Conservation (phyloP, 2,113 vertebrate genomes). For the Micronycteris hirsuta region DNA sequence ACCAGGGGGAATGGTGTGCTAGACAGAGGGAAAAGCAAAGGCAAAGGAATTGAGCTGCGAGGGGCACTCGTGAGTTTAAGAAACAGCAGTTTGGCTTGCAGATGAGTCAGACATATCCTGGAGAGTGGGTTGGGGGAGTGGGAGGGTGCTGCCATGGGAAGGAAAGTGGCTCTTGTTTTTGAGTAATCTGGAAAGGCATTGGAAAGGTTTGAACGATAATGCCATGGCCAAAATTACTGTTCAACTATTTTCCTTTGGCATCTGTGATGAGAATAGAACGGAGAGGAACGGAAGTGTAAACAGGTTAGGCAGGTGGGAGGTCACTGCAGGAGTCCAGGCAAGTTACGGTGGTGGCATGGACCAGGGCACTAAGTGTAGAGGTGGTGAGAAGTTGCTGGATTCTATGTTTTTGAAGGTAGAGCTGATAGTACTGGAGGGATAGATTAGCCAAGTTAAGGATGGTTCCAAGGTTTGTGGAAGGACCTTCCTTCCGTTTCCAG, state of each 20-base stretch:
- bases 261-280: background rate
- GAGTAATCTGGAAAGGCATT: background rate
- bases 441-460: background rate
- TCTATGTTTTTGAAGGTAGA: background rate
- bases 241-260: background rate
- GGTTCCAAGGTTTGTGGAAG: background rate
- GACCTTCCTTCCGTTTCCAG: background rate
- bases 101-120: background rate
- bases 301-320: background rate
- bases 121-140: too few species aligned
- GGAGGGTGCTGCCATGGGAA: background rate
- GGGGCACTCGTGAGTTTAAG: background rate
- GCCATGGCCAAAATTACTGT: background rate
- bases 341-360: background rate
- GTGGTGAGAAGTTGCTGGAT: background rate
- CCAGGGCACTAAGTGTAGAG: background rate
- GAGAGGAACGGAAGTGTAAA: background rate
- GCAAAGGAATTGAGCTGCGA: background rate
- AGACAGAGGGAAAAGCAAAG: background rate
- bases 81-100: background rate
- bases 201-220: background rate
- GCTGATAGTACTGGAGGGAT: background rate
- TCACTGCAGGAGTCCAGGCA: background rate
- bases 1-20: background rate
- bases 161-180: background rate